Evolutionary conservation across 2,113 vertebrate species (phyloP).

Genomic region (Anarrhichthys ocellatus): DNA sequence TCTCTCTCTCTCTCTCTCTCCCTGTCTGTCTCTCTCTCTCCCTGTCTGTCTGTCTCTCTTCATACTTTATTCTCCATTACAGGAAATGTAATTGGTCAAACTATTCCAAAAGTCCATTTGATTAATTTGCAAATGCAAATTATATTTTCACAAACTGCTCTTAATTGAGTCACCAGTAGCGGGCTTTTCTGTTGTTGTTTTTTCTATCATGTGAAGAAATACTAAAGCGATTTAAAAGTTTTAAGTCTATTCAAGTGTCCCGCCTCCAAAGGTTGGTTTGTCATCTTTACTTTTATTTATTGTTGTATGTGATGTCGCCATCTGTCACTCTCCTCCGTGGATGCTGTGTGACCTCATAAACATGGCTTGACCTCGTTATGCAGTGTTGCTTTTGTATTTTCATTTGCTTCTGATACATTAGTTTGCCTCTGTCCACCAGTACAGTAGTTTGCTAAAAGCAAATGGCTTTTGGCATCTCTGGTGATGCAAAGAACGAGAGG

Average conservation of each 20-base stretch:
- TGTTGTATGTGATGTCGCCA: slow-evolving; percentile 47
- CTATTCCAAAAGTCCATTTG: no score
- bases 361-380: slow-evolving; percentile 75
- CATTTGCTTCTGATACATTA: slow-evolving; percentile 58
- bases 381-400: slow-evolving; percentile 55
- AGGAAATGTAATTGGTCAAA: no score
- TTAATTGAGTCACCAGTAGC: no score
- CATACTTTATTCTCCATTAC: no score
- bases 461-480: slow-evolving; percentile 45
- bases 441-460: slow-evolving; percentile 34
- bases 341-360: slow-evolving; percentile 60
- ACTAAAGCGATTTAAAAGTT: no score
- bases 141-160: no score
- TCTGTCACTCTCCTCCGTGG: slow-evolving; percentile 69
- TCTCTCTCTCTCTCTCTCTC: no score
- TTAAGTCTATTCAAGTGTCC: background rate
- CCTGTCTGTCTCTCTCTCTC: no score
- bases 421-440: slow-evolving; percentile 23
- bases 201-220: no score
- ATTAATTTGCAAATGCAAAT: no score
- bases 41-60: no score
- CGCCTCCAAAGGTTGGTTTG: background rate
- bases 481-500: slow-evolving; percentile 24
- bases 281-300: slow-evolving; percentile 34
- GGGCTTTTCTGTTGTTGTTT: no score